Base-by-base conservation (phyloP, 2,888 invertebrate species). In the Autographa pulchrina region DNA sequence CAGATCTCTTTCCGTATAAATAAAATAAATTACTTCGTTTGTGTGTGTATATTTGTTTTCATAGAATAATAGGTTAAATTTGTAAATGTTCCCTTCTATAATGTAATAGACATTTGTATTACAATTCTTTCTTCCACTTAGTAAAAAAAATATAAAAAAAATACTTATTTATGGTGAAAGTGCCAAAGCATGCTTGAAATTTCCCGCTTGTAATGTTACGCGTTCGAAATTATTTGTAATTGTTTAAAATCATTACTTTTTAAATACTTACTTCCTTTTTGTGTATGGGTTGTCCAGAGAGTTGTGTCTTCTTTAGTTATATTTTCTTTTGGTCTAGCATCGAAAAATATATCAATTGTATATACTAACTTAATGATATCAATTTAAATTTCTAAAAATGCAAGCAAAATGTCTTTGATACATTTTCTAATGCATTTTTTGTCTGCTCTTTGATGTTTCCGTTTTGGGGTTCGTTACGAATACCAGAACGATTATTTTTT, bases 11-110 rank as follows among this genome's bases (percentile, higher is more conserved):
- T 90, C 86, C 83, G 63, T 81, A 87, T 84, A 69, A 87, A 86
- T 83, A 68, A 78, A 81, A 80, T 72, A 48, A 75, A 67, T 72
- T 75, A 68, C 71, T 85, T 92, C 87, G 89, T 91, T 92, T 91
- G 92, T 93, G 92, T 92, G 92, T 94, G 94, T 94, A 95, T 93
- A 94, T 94, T 93, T 92, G 94, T 94, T 95, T 92, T 89, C 82
- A 72, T 93, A 93, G 92, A 86, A 85, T 92, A 94, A 90, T 95
- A 94, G 93, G 91, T 91, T 93, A 92, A 93, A 93, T 93, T 91
- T 94, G 93, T 94, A 93, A 93, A 93, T 92, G 89, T 90, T 89
- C 88, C 88, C 82, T 78, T 85, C 72, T 72, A 73, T 81, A 84
- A 79, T 84, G 83, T 87, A 77, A 81, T 84, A 84, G 77, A 56